These are phyloP conservation scores for Iguana delicatissima DNA, from an alignment of 2,797 vertebrate genomes.

Conservation along the genomic window DNA sequence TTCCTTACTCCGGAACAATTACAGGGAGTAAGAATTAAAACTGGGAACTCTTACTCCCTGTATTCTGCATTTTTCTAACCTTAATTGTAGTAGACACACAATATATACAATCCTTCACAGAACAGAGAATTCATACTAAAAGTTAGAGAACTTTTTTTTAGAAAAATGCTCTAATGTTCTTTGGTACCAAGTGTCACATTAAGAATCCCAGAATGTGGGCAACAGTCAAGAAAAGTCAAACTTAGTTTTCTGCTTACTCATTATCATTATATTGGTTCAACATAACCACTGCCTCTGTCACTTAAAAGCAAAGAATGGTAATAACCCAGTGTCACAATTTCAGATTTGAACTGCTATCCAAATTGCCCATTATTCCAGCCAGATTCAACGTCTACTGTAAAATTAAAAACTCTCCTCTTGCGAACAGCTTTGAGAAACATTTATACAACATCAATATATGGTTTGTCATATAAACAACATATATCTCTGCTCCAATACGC, in stretches of 20 bases:
- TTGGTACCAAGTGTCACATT: not conserved
- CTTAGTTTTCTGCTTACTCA: not conserved
- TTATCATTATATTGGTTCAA: not conserved
- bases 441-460: not conserved
- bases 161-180: not conserved
- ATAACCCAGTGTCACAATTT: not conserved
- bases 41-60: not conserved
- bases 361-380: not conserved
- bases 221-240: not conserved
- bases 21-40: not conserved
- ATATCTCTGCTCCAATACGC: not conserved
- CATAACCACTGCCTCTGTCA: too few species aligned
- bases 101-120: not conserved
- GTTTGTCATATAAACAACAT: not conserved
- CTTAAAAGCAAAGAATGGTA: not conserved
- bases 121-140: not conserved
- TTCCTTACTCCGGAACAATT: slow-evolving; percentile 4
- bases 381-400: not conserved
- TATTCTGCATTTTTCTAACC: not conserved
- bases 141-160: not conserved
- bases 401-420: not conserved
- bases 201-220: not conserved
- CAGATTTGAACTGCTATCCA: not conserved
- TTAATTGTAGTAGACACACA: not conserved
- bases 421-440: not conserved